Conservation (phyloP, 2,888 invertebrate species). For the Melanargia galathea region DNA sequence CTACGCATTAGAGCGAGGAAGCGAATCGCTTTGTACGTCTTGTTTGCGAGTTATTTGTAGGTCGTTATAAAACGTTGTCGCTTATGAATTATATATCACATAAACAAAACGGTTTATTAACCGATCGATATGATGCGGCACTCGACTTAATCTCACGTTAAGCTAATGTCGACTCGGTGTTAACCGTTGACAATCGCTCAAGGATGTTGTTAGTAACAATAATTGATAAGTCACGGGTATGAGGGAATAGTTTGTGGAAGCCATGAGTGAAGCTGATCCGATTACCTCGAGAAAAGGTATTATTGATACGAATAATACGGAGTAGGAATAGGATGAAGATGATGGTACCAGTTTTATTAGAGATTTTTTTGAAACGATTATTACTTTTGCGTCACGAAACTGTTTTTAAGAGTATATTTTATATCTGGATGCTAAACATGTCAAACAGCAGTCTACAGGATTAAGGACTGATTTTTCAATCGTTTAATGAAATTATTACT, state of each 20-base stretch:
- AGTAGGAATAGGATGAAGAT: neutral
- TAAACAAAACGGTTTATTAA: conserved; percentile 51
- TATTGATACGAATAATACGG: neutral
- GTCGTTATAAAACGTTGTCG: neutral
- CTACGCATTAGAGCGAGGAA: too few species aligned
- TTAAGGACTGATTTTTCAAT: too few species aligned
- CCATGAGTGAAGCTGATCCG: conserved; percentile 15
- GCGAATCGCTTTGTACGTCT: neutral
- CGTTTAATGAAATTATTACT: too few species aligned
- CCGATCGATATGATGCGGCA: conserved; percentile 62
- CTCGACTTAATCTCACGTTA: conserved; percentile 65
- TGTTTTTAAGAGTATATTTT: too few species aligned
- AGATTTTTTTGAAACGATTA: neutral
- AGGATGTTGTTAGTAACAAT: conserved; percentile 50
- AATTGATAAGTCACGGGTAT: conserved; percentile 19
- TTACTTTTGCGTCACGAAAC: neutral
- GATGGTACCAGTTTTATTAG: neutral
- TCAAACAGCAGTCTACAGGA: too few species aligned
- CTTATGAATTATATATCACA: conserved; percentile 37
- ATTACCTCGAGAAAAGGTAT: neutral
- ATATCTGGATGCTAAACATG: too few species aligned
- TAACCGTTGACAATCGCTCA: conserved; percentile 57
- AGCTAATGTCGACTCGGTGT: conserved; percentile 59
- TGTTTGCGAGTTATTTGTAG: neutral
- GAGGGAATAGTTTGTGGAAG: conserved; percentile 12